A percentile compares a stretch with the other conserved stretches of the same genome.
Evolutionary conservation across 1,140 invertebrate species (phyloP).

Genomic region (Telenomus remus): DNA sequence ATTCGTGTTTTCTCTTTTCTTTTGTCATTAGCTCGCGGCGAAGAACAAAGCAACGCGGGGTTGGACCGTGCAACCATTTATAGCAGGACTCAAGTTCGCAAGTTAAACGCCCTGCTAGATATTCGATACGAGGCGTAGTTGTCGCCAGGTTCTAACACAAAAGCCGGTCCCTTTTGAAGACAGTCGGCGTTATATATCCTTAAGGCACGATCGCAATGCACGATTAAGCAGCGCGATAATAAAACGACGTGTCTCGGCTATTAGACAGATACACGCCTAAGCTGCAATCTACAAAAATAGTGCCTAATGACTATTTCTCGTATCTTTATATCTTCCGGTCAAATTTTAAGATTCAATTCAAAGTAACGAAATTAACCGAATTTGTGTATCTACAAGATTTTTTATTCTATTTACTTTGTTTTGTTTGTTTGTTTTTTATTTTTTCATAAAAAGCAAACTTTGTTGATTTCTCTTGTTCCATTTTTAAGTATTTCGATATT

Average conservation of each 20-base stretch:
- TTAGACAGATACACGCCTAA: conserved; percentile 15
- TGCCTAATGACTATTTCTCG: conserved; percentile 1
- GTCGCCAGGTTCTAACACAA: conserved; percentile 36
- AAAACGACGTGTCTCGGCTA: conserved; percentile 28
- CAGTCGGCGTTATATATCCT: conserved; percentile 41
- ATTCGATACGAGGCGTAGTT: conserved; percentile 40
- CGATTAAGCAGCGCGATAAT: conserved; percentile 46
- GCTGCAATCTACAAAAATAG: conserved; percentile 11
- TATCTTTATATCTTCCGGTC: conserved; percentile 8
- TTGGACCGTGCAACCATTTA: conserved; percentile 34
- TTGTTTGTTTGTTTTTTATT: no score
- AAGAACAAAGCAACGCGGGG: conserved; percentile 35
- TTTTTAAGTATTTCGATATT: neutral
- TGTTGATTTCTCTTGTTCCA: neutral
- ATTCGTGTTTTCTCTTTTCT: conserved; percentile 19
- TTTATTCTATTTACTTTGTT: no score
- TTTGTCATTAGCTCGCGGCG: conserved; percentile 17
- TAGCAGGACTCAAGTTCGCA: conserved; percentile 23
- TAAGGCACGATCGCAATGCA: conserved; percentile 44
- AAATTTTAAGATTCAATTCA: conserved; percentile 19
- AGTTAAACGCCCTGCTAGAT: conserved; percentile 45
- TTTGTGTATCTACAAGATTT: no score
- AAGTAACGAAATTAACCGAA: neutral
- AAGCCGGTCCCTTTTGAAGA: conserved; percentile 30
- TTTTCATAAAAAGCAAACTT: no score